Conservation (phyloP, 2,797 vertebrate species). For the Chiroxiphia lanceolata region DNA sequence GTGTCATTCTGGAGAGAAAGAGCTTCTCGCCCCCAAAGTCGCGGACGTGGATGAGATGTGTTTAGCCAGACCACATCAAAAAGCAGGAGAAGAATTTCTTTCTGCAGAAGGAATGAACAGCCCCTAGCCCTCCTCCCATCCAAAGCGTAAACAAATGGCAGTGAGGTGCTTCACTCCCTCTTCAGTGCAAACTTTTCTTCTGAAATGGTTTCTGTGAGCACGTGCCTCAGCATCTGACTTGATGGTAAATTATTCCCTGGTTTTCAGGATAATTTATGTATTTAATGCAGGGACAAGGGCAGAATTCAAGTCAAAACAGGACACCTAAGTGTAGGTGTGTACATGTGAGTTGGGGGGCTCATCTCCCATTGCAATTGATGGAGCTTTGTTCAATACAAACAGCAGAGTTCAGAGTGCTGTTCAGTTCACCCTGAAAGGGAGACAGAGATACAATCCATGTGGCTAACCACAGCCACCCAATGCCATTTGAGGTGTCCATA, state of each 20-base stretch:
- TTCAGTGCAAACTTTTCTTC: neutral
- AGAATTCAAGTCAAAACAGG: neutral
- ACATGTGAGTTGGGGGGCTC: neutral
- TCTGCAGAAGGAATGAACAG: neutral
- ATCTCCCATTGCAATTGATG: neutral
- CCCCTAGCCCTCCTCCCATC: no score
- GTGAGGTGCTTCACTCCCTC: neutral
- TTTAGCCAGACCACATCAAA: neutral
- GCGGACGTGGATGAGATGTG: neutral
- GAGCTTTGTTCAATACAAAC: neutral
- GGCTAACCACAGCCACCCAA: neutral
- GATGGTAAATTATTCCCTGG: neutral
- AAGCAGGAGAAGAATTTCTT: neutral
- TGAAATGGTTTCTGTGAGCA: neutral
- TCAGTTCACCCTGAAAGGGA: neutral
- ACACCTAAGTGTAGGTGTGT: neutral
- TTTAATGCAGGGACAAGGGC: neutral
- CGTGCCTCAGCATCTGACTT: neutral
- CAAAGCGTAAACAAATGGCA: neutral
- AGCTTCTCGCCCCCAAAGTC: neutral
- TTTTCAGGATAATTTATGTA: neutral
- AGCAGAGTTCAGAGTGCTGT: neutral
- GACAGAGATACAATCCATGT: neutral
- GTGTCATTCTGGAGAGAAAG: neutral
- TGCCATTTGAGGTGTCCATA: neutral